Conservation (phyloP, 2,888 invertebrate species). For the Cerastoderma edule region DNA sequence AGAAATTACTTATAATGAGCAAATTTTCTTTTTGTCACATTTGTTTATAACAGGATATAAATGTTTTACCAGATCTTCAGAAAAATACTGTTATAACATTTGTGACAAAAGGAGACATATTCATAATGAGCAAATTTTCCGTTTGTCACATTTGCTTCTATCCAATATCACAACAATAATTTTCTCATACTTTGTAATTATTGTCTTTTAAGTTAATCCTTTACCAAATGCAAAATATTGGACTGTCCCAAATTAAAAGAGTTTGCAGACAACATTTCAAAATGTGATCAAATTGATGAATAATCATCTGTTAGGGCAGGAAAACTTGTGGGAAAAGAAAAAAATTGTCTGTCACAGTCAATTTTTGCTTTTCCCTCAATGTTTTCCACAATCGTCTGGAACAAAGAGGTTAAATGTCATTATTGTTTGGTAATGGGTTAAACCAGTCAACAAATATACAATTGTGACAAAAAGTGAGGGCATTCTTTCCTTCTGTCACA, state of each 20-base stretch:
- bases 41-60: too few species aligned
- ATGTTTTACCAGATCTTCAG: too few species aligned
- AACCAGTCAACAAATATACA: not conserved
- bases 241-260: too few species aligned
- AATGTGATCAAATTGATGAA: too few species aligned
- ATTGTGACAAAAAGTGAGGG: not conserved
- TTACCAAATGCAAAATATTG: not conserved
- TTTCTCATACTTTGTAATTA: too few species aligned
- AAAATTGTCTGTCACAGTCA: slow-evolving; percentile 3
- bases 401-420: not conserved
- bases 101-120: slow-evolving; percentile 7
- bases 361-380: slow-evolving; percentile 4
- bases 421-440: not conserved
- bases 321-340: not conserved
- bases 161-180: too few species aligned
- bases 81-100: too few species aligned
- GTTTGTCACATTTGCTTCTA: not conserved
- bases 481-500: not conserved
- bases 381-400: not conserved
- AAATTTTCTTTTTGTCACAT: slow-evolving; percentile 8
- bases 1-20: not conserved
- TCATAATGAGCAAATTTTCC: not conserved
- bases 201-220: not conserved
- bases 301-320: not conserved
- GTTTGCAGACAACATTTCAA: too few species aligned